Base-by-base conservation (phyloP, 2,113 vertebrate species). In the Rhabdomys dilectus region DNA sequence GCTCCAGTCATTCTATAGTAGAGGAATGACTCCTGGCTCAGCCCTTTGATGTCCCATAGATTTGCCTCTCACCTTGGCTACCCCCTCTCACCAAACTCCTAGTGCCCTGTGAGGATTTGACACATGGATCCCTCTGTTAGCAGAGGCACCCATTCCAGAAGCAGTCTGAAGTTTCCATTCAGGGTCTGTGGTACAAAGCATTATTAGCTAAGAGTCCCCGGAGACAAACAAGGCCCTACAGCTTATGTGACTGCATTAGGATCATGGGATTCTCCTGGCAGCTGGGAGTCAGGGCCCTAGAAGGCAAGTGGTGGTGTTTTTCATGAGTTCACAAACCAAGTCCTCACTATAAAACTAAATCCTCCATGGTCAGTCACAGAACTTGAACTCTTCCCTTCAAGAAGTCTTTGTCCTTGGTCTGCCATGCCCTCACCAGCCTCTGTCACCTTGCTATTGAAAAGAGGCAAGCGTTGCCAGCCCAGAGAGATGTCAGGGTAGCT, bases 321-420 rank as follows among this genome's bases (percentile, higher is more conserved):
- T 73, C 84, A 26, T 70, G 70, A 78, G 66, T n/a, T 81, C 92
- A 96, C n/a, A n/a, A 75, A 51, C 68, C 48, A 87, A 19, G 31
- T 75, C 58, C 82, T 95, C 75, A 84, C 56, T 81, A 39, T 56
- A 89, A 96, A 93, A 56, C 48, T 64, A n/a, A 68, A 48, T 75
- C 15, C 16, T 93, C 24, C 21, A 70, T 68, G 4, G 1, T 51
- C 75, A 91, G 26, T 95, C 60, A 90, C 1, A n/a, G 29, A 45
- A 36, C 21, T 72, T 86, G 77, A 89, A 51, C 10, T 91, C 45
- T 88, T 45, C 15, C 51, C 19, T 94, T 56, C 26, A n/a, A 66
- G 31, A 60, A 53, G 13, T 92, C 85, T 93, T 39, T 92, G 48
- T 89, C 53, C 6, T 84, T 89, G 22, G 5, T 45, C 45, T 88